Base-by-base conservation (phyloP, 2,797 vertebrate genomes). In the Harpagifer antarcticus region DNA sequence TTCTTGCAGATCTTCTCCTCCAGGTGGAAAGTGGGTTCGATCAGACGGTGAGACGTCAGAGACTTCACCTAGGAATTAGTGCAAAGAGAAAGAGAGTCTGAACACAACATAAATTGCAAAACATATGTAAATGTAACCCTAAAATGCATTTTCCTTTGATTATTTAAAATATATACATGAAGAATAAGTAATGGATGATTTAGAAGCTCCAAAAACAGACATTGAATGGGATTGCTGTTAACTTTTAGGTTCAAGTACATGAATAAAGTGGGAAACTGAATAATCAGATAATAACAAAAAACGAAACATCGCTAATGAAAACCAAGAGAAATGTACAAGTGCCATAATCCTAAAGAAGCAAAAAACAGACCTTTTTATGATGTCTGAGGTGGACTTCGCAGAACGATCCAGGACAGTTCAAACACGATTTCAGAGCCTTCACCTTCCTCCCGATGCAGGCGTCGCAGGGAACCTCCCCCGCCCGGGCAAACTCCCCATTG, bases 391-490 rank as follows among this genome's bases (percentile, higher is more conserved):
- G 95, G 3, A 85, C 60, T 81, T 95, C 93, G 0, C 95, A 96
- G 90, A 90, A 95, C 0, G 95, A 95, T 3, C 93, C 94, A 0
- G 91, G 90, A 66, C 95, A 96, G 86, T 69, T 95, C 78, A 96
- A 67, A 5, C 95, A 96, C 0, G 95, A 95, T 85, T 94, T 95
- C 6, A 80, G 3, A 0, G 95, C 95, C 84, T 91, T 95, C n/a
- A 96, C 60, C 87, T 96, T 96, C 84, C 93, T 92, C 4, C 95
- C 95, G 0, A 96, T 95, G 64, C 95, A 96, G 23, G 93, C 86
- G 0, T 95, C 93, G 4, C 95, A 96, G 19, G 94, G 79, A 0
- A 96, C 91, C 0, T 96, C 95, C 2, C 95, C 94, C 0, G 88
- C 62, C 59, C 64, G 89, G 2, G 94, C 95, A 0, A 93, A 96